Base-by-base conservation (phyloP, 2,888 invertebrate genomes). In the Drosophila emarginata region DNA sequence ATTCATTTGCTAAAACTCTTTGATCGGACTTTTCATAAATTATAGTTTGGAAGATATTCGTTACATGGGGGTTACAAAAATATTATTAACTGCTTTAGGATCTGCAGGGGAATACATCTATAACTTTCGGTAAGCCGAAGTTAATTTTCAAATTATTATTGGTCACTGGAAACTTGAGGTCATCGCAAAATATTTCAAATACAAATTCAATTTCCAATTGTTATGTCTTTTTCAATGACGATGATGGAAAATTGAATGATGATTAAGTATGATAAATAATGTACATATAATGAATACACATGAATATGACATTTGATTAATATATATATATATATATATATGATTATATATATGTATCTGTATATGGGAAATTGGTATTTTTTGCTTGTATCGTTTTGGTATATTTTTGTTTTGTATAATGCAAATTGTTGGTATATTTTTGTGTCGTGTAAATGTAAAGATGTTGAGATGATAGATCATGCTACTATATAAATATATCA, bases 401-500 rank as follows among this genome's bases (percentile, higher is more conserved):
- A 64, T 63, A 70, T 70, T 51, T 56, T 61, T 36, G 23, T 53
- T 58, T 7, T 66, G 62, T 32, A 9, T 7, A 58, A 72, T 77
- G 45, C 57, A 72, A 57, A 54, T 68, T 76, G 82, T 81, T 83
- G 84, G 81, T 87, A 87, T 81, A 83, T 83, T 87, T 83, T 83
- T 81, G 79, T 81, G 79, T 74, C 40, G 69, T 69, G 77, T 72
- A 15, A 45, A 14, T 59, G 36, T 36, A 21, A 18, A 1, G 12
- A 50, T n/a, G 4, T 23, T 23, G 23, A 23, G 23, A 23, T 26
- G 36, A 6, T 12, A 21, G 11, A 11, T 67, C n/a, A 70, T 28
- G 23, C 69, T 71, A 64, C 69, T 52, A 57, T 57, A 51, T 56
- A 39, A 5, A 63, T 6, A 28, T 28, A 32, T 32, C 9, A 9